Evolutionary conservation across 1,140 invertebrate species (phyloP), one percentile per base, ranked within the genome.

Genomic region (Proctacanthus coquilletti): DNA sequence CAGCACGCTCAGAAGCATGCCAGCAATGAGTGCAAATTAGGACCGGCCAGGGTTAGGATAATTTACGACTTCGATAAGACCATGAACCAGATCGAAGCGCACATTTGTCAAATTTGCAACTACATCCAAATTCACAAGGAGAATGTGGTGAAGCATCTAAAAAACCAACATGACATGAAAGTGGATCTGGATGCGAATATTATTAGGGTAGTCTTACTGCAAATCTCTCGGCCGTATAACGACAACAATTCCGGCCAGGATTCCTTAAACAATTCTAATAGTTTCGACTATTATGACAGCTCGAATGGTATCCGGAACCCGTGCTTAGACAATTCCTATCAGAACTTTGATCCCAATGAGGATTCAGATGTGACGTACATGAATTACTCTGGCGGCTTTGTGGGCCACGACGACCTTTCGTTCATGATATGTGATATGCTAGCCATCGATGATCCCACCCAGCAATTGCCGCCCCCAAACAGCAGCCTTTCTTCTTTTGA

Each of bases 391-490:
- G 10, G 19, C 15, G 8, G n/a, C n/a, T 29, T 32, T 39, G n/a
- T 10, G 4, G 4, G 21, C 10, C 11, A 25, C 11, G 38, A 42
- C 29, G 37, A 45, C 31, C 31, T 43, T 11, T 40, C 34, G 4
- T 38, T 37, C 27, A 45, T 45, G 40, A 45, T 41, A 19, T 42
- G 40, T 21, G 34, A 40, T 11, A 39, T 39, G 34, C 14, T 39
- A 5, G 37, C n/a, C n/a, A n/a, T n/a, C n/a, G n/a, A n/a, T n/a
- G n/a, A n/a, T n/a, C 8, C 8, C 23, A 25, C 8, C 23, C 23
- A 25, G n/a, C n/a, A n/a, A n/a, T n/a, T n/a, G n/a, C n/a, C n/a
- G n/a, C n/a, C n/a, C n/a, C n/a, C n/a, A n/a, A n/a, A n/a, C n/a
- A n/a, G n/a, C n/a, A n/a, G n/a, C n/a, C n/a, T n/a, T n/a, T n/a